Evolutionary conservation across 1,140 invertebrate genomes (phyloP).

Genomic region (Drosophila murphyi): DNA sequence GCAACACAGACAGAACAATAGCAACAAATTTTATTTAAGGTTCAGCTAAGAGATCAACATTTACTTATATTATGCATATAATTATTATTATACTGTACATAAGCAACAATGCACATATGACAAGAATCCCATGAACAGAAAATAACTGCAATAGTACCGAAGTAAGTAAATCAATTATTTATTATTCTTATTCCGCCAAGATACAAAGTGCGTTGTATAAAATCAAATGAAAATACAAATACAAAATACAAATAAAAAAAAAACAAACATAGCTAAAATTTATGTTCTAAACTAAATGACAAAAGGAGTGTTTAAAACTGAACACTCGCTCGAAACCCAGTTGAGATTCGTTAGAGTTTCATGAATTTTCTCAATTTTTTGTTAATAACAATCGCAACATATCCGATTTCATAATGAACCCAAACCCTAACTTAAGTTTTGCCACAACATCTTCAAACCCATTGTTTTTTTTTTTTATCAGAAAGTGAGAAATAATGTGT

Average conservation of each 20-base stretch:
- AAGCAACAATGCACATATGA: slow-evolving; percentile 33
- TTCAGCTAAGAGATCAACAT: slow-evolving; percentile 42
- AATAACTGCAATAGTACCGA: slow-evolving; percentile 73
- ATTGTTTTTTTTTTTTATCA: slow-evolving; percentile 61
- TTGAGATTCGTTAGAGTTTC: slow-evolving; percentile 30
- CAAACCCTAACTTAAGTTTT: slow-evolving; percentile 9
- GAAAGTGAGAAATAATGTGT: slow-evolving; percentile 50
- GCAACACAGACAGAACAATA: slow-evolving; percentile 57
- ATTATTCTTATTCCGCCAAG: slow-evolving; percentile 43
- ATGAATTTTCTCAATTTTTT: slow-evolving; percentile 36
- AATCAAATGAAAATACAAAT: slow-evolving; percentile 13
- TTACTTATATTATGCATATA: slow-evolving; percentile 52
- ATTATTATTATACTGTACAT: slow-evolving; percentile 70
- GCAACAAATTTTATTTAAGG: slow-evolving; percentile 68
- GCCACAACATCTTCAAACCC: slow-evolving; percentile 5
- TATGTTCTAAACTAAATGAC: slow-evolving; percentile 38
- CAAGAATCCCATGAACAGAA: slow-evolving; percentile 5
- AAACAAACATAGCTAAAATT: slow-evolving; percentile 51
- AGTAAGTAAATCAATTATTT: slow-evolving; percentile 82
- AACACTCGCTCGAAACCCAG: slow-evolving; percentile 22
- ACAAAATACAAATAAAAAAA: slow-evolving; percentile 23
- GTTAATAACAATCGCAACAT: slow-evolving; percentile 52
- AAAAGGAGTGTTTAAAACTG: slow-evolving; percentile 13
- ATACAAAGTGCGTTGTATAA: slow-evolving; percentile 40
- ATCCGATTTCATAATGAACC: slow-evolving; percentile 30